A percentile compares a stretch with the other conserved stretches of the same genome.
phyloP scores from a whole-genome alignment of 1,140 invertebrate species.

The Dysdera silvatica region DNA sequence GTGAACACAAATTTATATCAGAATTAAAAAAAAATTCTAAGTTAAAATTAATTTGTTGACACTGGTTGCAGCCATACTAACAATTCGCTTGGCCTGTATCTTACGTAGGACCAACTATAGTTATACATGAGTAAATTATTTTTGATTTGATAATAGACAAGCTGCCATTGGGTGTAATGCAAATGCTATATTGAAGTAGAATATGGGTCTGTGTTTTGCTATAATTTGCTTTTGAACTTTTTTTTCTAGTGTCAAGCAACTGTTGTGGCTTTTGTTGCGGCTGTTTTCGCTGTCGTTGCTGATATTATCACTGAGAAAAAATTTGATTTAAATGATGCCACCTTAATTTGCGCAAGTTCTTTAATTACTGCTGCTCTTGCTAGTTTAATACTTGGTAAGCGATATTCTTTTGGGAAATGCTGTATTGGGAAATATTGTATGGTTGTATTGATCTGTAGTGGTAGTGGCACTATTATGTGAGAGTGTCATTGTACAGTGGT shows the following conservation, averaged over 20 bases:
- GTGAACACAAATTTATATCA: too few relatives aligned
- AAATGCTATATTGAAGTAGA: neutral
- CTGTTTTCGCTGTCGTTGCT: conserved; percentile 72
- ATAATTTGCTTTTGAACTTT: neutral
- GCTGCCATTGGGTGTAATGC: neutral
- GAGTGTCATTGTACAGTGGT: neutral
- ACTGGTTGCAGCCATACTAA: too few relatives aligned
- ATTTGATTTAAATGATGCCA: conserved; percentile 54
- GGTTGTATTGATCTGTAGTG: too few relatives aligned
- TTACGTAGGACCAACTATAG: too few relatives aligned
- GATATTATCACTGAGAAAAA: conserved; percentile 71
- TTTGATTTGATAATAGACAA: too few relatives aligned
- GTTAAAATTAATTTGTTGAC: too few relatives aligned
- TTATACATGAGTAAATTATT: too few relatives aligned
- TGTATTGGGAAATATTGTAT: too few relatives aligned
- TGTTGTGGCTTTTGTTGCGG: conserved; percentile 82
- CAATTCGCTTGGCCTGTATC: too few relatives aligned
- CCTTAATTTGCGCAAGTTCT: conserved; percentile 77
- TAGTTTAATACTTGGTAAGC: conserved; percentile 53
- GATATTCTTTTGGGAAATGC: conserved; percentile 32
- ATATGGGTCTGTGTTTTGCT: neutral
- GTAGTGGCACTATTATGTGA: too few relatives aligned
- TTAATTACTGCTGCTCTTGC: conserved; percentile 75
- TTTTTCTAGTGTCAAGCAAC: conserved; percentile 71
- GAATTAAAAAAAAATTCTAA: too few relatives aligned